These are phyloP conservation scores for Drosophila jambulina DNA, from an alignment of 1,140 invertebrate genomes.

Conservation along the genomic window DNA sequence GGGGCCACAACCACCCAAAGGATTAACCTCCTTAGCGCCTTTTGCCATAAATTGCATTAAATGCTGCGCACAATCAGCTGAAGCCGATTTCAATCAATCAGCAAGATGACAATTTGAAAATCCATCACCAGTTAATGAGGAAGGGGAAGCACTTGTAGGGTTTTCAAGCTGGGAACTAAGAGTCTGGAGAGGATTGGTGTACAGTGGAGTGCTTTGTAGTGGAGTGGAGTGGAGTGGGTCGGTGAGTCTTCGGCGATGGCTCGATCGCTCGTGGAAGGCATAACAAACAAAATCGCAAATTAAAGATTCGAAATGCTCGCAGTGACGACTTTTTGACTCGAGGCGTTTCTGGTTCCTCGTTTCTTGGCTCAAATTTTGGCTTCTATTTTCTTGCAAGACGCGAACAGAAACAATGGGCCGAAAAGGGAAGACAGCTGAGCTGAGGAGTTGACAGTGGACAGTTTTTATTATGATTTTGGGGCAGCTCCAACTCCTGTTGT, in stretches of 20 bases:
- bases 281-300: conserved; percentile 58
- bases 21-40: conserved; percentile 21
- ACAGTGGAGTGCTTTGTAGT: background rate
- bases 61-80: conserved; percentile 27
- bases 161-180: conserved; percentile 6
- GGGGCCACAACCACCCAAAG: conserved; percentile 1
- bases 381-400: conserved; percentile 53
- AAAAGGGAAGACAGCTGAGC: conserved; percentile 59
- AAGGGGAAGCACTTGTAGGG: conserved; percentile 58
- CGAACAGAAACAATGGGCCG: conserved; percentile 28
- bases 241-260: conserved; percentile 12
- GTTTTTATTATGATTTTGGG: conserved; percentile 77
- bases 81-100: conserved; percentile 43
- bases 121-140: conserved; percentile 48
- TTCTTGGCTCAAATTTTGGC: conserved; percentile 26
- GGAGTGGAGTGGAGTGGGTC: conserved; percentile 2
- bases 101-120: conserved; percentile 49
- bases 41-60: conserved; percentile 36
- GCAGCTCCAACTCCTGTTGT: conserved; percentile 50
- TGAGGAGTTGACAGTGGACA: conserved; percentile 78
- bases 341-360: conserved; percentile 61
- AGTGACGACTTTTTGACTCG: conserved; percentile 76
- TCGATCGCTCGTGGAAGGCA: conserved; percentile 41
- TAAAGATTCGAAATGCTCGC: conserved; percentile 75
- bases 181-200: background rate